A percentile compares a stretch with the other conserved stretches of the same genome.
Evolutionary conservation across 2,888 invertebrate species (phyloP).

Genomic region (Zhuqinia jingwanae): DNA sequence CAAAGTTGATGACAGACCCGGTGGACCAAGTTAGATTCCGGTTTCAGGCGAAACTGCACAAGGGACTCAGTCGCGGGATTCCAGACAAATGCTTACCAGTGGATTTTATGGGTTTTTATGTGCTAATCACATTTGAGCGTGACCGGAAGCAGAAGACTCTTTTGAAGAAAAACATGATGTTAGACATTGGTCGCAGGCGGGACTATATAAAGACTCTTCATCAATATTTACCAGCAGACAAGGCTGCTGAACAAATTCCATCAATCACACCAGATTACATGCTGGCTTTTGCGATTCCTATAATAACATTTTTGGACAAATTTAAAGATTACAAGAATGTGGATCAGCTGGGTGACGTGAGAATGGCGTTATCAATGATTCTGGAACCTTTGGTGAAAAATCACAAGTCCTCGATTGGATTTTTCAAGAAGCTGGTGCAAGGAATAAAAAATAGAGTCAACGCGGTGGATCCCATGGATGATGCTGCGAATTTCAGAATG

Average conservation of each 20-base stretch:
- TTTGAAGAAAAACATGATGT: background rate
- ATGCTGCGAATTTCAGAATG: background rate
- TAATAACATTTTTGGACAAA: background rate
- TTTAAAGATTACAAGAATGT: background rate
- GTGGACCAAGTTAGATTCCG: background rate
- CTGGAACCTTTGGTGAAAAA: background rate
- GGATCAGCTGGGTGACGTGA: background rate
- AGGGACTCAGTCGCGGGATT: background rate
- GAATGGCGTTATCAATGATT: background rate
- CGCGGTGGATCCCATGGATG: background rate
- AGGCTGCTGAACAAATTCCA: background rate
- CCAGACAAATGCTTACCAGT: background rate
- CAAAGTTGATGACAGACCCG: background rate
- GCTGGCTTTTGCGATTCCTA: background rate
- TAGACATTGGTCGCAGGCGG: background rate
- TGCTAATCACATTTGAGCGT: background rate
- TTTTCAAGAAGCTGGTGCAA: background rate
- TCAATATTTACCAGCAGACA: background rate
- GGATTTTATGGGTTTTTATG: background rate
- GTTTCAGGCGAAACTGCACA: background rate
- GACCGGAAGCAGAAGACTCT: background rate
- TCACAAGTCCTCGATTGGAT: background rate
- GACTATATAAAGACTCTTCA: background rate
- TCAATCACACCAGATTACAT: background rate
- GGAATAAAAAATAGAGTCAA: background rate